Evolutionary conservation across 2,797 vertebrate genomes (phyloP), one percentile per base, ranked within the genome.

Genomic region (Babyrousa celebensis): DNA sequence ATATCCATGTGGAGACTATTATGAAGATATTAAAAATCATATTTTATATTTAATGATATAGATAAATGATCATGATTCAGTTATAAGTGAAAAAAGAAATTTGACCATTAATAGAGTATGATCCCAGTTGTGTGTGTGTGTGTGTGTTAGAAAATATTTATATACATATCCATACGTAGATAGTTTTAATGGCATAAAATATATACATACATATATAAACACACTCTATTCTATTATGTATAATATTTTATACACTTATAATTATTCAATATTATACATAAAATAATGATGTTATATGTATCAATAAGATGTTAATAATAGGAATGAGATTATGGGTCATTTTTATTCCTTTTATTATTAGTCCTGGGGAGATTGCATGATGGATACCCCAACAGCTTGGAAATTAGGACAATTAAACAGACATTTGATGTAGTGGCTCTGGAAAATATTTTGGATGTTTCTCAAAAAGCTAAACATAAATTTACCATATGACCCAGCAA

Each of bases 361-460:
- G 43, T 72, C 58, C 25, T 52, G 1, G 25, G 75, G 25, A 90
- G n/a, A 20, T 78, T 32, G 23, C 54, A 94, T 77, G 60, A 85
- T 23, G 21, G 52, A 80, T 70, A 43, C 12, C 0, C 18, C 16
- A 93, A 82, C 56, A 83, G 48, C n/a, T 56, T 91, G n/a, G 48
- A 90, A 72, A 91, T 79, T 32, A 79, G 65, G 60, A 17, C 67
- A 93, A 52, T 63, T 68, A 88, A 82, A 74, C 5, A 58, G 48
- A 6, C 32, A 60, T 91, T 54, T 84, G 43, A 92, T 72, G 62
- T 43, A 80, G 40, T 25, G 32, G 78, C 58, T 90, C 78, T 54
- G 60, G 52, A 60, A 95, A 94, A 89, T 75, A 91, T 10, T 87
- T 85, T 92, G 80, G 70, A 54, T 12, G 62, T 70, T 93, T 88